Percentiles rank a stretch among this genome's conserved stretches.
Evolutionary conservation across 2,888 invertebrate species (phyloP).

Genomic region (Thysanoteuthis rhombus): DNA sequence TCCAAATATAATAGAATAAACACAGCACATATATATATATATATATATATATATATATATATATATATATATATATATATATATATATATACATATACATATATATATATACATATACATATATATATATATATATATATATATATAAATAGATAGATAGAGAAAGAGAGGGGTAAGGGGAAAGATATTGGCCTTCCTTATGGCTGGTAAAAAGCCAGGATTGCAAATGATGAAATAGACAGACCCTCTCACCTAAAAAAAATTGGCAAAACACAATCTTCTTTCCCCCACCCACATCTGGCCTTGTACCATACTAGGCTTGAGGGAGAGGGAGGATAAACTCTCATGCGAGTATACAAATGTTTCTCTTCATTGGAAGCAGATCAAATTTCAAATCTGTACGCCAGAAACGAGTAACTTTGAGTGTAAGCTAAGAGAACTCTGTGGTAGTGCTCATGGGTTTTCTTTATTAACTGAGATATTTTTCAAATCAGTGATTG

Average conservation of each 20-base stretch:
- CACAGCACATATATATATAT: background rate
- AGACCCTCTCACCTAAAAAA: background rate
- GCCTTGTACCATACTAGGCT: background rate
- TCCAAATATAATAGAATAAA: background rate
- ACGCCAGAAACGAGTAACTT: background rate
- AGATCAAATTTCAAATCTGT: background rate
- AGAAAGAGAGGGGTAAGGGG: too few relatives aligned
- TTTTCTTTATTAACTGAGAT: background rate
- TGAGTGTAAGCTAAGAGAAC: background rate
- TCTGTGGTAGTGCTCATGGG: background rate
- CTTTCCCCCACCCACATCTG: background rate
- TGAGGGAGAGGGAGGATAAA: background rate
- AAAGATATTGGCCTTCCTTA: too few relatives aligned
- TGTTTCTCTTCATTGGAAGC: background rate
- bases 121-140: background rate
- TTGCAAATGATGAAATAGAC: background rate
- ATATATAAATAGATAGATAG: background rate
- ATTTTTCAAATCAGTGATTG: background rate
- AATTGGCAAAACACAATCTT: background rate
- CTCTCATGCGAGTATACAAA: too few relatives aligned
- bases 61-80: background rate
- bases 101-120: too few relatives aligned
- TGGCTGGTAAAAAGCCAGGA: background rate
- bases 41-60: background rate
- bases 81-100: background rate